phyloP scores from a whole-genome alignment of 2,797 vertebrate genomes.

The Argentina silus region DNA sequence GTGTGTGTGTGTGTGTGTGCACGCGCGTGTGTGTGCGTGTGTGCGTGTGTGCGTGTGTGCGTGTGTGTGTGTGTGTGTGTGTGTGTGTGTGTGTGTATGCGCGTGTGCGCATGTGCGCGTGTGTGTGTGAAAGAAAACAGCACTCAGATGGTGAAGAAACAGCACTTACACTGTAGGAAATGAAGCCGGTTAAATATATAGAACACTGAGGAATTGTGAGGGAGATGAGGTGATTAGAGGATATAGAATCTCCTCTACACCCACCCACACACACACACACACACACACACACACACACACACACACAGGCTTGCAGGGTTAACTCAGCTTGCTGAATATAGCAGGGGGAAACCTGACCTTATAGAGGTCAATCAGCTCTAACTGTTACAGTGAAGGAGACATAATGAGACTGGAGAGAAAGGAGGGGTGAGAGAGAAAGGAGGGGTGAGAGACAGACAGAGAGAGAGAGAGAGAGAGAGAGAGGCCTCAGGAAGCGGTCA shows the following conservation, averaged over 20 bases:
- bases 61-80: too few species aligned
- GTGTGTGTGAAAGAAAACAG: background rate
- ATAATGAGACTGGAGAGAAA: slow-evolving; percentile 29
- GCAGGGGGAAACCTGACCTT: slow-evolving; percentile 46
- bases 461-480: slow-evolving; percentile 11
- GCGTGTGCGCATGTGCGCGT: too few species aligned
- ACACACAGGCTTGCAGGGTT: slow-evolving; percentile 25
- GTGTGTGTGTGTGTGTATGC: too few species aligned
- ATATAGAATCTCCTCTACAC: background rate
- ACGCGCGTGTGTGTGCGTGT: too few species aligned
- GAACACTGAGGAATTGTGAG: background rate
- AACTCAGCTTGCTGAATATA: slow-evolving; percentile 41
- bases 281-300: too few species aligned
- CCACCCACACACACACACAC: slow-evolving; percentile 13
- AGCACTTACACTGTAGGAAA: background rate
- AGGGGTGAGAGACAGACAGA: slow-evolving; percentile 6
- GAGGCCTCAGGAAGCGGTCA: slow-evolving; percentile 26
- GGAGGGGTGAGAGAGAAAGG: background rate
- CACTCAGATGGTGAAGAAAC: too few species aligned
- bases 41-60: too few species aligned
- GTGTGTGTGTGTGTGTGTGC: too few species aligned
- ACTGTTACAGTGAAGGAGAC: slow-evolving; percentile 36
- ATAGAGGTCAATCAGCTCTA: slow-evolving; percentile 42
- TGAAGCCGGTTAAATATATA: background rate
- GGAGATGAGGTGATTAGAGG: background rate